phyloP scores from a whole-genome alignment of 2,888 invertebrate genomes.

The Steinernema scapterisci region DNA sequence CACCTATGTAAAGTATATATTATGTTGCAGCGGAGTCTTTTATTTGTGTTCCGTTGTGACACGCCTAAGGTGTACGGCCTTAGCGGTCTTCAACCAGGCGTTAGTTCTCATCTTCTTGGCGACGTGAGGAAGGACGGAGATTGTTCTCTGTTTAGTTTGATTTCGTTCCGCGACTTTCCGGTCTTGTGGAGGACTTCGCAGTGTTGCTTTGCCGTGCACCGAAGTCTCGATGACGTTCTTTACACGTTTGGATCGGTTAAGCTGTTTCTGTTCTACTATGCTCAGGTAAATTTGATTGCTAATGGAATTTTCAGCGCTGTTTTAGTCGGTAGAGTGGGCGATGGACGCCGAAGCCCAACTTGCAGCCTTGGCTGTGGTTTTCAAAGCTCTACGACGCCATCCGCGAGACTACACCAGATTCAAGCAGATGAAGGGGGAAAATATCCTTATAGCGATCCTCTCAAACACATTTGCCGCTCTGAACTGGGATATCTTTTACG shows the following conservation, averaged over 20 bases:
- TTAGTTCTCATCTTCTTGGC: conserved; percentile 38
- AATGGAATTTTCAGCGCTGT: not conserved
- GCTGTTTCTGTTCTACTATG: conserved; percentile 46
- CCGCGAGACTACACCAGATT: conserved; percentile 40
- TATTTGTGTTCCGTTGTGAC: conserved; percentile 42
- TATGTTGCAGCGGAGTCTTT: conserved; percentile 36
- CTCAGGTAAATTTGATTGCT: conserved; percentile 39
- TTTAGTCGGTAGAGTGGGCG: conserved; percentile 43
- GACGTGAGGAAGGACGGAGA: conserved; percentile 31
- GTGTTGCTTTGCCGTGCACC: not conserved
- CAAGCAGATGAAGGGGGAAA: conserved; percentile 36
- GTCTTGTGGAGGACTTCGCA: conserved; percentile 2
- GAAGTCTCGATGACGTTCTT: conserved; percentile 38
- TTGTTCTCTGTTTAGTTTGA: conserved; percentile 38
- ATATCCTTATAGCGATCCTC: conserved; percentile 39
- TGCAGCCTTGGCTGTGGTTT: conserved; percentile 37
- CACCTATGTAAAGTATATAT: not conserved
- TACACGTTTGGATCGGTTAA: conserved; percentile 43
- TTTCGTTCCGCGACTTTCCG: conserved; percentile 42
- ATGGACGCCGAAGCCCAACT: conserved; percentile 36
- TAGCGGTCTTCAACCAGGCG: conserved; percentile 43
- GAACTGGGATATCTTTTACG: not conserved
- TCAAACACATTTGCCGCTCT: conserved; percentile 31
- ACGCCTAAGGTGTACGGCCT: conserved; percentile 44
- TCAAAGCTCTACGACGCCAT: conserved; percentile 40